Percentiles rank a stretch among this genome's conserved stretches.
Conservation (phyloP, 1,140 invertebrate genomes). For the Drosophila sturtevanti region DNA sequence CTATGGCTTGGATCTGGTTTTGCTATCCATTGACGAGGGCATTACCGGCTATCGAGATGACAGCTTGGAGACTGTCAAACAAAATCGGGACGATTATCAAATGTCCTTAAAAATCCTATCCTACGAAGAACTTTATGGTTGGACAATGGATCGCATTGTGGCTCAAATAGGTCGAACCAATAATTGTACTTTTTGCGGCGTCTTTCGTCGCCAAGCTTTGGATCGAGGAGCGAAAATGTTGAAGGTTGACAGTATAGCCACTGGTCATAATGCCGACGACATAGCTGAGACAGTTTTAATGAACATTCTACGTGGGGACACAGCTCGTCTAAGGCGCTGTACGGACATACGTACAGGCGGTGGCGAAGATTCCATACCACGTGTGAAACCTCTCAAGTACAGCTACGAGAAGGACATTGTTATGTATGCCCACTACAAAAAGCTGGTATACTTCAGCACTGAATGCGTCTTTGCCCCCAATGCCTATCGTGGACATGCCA, state of each 20-base stretch:
- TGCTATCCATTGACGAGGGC: slow-evolving; percentile 99
- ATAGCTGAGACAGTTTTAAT: slow-evolving; percentile 99
- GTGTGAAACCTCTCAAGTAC: slow-evolving; percentile 99
- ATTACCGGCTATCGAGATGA: slow-evolving; percentile 99
- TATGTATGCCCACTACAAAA: slow-evolving; percentile 99
- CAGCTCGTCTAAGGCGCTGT: slow-evolving; percentile 95
- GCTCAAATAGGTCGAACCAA: slow-evolving; percentile 97
- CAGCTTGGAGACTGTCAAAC: slow-evolving; percentile 97
- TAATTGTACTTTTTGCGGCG: slow-evolving; percentile 99
- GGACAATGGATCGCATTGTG: slow-evolving; percentile 99
- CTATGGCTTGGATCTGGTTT: slow-evolving; percentile 95
- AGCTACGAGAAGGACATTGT: slow-evolving; percentile 99
- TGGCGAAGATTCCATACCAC: slow-evolving; percentile 92
- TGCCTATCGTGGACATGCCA: slow-evolving; percentile 97
- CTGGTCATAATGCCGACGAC: slow-evolving; percentile 99
- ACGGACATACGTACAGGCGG: slow-evolving; percentile 94
- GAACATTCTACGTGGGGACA: slow-evolving; percentile 98
- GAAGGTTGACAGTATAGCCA: slow-evolving; percentile 96
- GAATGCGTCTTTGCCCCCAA: slow-evolving; percentile 99
- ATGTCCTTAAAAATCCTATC: slow-evolving; percentile 98
- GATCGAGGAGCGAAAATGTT: slow-evolving; percentile 95
- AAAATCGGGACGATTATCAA: slow-evolving; percentile 96
- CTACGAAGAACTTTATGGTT: slow-evolving; percentile 99
- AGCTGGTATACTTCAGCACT: slow-evolving; percentile 99
- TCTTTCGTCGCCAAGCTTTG: slow-evolving; percentile 97